A percentile compares a stretch with the other conserved stretches of the same genome.
Conservation (phyloP, 2,888 invertebrate genomes). For the Sabatieria punctata region DNA sequence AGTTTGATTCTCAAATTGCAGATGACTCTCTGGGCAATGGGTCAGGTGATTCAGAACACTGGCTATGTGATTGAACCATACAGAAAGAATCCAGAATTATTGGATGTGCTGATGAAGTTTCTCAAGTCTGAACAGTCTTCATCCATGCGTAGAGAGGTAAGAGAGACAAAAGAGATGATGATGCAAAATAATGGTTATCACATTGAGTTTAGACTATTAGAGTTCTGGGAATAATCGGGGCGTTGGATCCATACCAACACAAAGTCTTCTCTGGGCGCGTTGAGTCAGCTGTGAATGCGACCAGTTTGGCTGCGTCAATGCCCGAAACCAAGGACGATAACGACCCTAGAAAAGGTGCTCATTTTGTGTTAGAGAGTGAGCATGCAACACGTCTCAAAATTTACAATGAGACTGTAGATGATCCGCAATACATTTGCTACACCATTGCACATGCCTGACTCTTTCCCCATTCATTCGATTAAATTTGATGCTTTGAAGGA, state of each 20-base stretch:
- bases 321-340: constrained; percentile 9
- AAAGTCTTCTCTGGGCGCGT: constrained; percentile 66
- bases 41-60: constrained; percentile 85
- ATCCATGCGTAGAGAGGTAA: constrained; percentile 18
- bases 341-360: constrained; percentile 17
- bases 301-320: neutral
- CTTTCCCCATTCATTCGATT: no score
- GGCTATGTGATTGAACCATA: constrained; percentile 92
- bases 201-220: constrained; percentile 57
- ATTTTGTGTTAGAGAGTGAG: no score
- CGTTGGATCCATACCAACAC: constrained; percentile 92
- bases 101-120: constrained; percentile 82
- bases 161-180: no score
- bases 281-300: constrained; percentile 7
- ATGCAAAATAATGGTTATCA: neutral
- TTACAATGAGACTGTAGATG: no score
- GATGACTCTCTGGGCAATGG: constrained; percentile 79
- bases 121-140: constrained; percentile 72
- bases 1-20: no score
- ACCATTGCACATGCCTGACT: no score
- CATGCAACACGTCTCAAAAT: no score
- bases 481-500: no score
- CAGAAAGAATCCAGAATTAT: constrained; percentile 70
- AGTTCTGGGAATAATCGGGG: constrained; percentile 81
- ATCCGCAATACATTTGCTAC: no score